These are phyloP conservation scores for Ciconia maguari DNA, from an alignment of 2,113 vertebrate species.

Conservation along the genomic window DNA sequence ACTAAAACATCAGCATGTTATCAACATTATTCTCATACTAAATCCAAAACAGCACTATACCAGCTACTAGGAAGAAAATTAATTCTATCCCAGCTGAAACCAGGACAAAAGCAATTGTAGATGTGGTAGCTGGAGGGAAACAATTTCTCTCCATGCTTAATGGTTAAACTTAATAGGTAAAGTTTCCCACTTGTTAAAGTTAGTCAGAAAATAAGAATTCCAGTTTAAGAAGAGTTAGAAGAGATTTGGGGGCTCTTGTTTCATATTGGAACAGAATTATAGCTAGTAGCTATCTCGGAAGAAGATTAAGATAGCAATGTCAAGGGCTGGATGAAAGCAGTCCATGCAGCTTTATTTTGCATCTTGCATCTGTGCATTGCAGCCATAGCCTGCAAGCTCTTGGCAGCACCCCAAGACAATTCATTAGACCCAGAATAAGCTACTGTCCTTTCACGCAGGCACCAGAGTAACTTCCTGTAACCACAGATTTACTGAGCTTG, in stretches of 20 bases:
- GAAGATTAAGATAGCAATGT: neutral
- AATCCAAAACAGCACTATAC: too few relatives aligned
- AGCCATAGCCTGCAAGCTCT: constrained; percentile 12
- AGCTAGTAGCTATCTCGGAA: neutral
- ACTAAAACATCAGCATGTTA: too few relatives aligned
- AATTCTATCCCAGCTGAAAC: too few relatives aligned
- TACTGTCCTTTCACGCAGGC: constrained; percentile 21
- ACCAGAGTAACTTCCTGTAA: constrained; percentile 36
- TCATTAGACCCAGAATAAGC: constrained; percentile 45
- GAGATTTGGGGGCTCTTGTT: neutral
- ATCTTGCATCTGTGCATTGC: constrained; percentile 32
- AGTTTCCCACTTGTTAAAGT: constrained; percentile 16
- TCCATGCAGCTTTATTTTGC: constrained; percentile 14
- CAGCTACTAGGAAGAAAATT: too few relatives aligned
- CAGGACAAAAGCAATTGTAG: neutral
- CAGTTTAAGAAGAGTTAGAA: neutral
- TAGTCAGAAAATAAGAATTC: constrained; percentile 12
- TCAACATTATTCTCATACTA: too few relatives aligned
- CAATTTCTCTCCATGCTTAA: constrained; percentile 5
- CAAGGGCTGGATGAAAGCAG: constrained; percentile 17
- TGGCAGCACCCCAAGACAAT: constrained; percentile 36
- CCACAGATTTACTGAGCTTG: neutral
- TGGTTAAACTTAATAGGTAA: constrained; percentile 23
- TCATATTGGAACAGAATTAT: neutral
- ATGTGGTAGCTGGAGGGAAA: constrained; percentile 20